Conservation (phyloP, 2,113 vertebrate species). For the Podocnemis expansa region DNA sequence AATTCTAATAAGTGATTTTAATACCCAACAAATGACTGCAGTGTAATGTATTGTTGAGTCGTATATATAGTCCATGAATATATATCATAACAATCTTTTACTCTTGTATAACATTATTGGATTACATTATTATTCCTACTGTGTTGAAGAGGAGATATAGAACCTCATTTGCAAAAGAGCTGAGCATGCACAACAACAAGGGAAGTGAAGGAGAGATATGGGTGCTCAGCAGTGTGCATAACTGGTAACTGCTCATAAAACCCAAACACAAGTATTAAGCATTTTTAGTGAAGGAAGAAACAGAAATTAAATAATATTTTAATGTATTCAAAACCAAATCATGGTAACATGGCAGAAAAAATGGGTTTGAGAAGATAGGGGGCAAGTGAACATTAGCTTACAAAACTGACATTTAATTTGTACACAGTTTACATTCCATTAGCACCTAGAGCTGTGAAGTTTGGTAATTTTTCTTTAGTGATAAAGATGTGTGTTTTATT, state of each 20-base stretch:
- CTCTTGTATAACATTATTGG: background rate
- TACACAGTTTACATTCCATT: background rate
- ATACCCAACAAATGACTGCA: background rate
- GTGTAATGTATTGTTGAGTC: background rate
- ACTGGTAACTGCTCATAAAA: background rate
- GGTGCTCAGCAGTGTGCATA: background rate
- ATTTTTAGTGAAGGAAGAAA: background rate
- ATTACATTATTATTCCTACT: background rate
- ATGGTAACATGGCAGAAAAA: accelerated
- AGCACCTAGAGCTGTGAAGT: background rate
- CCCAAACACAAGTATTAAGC: accelerated
- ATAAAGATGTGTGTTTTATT: too few species aligned
- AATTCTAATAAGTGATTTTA: background rate
- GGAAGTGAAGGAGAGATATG: background rate
- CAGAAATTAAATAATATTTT: background rate
- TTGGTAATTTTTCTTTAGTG: too few species aligned
- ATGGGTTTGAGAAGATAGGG: accelerated
- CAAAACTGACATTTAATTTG: background rate
- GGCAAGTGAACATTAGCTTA: background rate
- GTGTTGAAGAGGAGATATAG: too few species aligned
- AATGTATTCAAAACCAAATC: background rate
- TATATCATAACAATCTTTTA: background rate
- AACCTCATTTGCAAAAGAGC: background rate
- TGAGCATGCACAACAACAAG: accelerated
- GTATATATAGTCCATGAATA: background rate